Evolutionary conservation across 2,888 invertebrate species (phyloP), one percentile per base, ranked within the genome.

Genomic region (Epinotia nisella): DNA sequence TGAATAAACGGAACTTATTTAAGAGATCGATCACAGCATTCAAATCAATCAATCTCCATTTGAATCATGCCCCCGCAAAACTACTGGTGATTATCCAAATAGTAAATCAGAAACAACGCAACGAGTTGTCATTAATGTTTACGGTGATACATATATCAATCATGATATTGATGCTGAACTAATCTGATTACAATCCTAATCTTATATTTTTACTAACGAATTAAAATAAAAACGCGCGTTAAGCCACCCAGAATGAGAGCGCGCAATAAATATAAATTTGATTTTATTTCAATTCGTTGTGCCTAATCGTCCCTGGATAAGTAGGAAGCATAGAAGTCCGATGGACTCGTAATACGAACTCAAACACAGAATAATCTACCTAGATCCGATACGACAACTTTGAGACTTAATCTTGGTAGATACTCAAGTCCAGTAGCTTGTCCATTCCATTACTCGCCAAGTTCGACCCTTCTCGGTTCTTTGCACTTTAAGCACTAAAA

Each of bases 371-470:
- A 89, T 90, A 90, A 89, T 88, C 88, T 86, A 84, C 82, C 81
- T 77, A 80, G 78, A 80, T 79, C 82, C 88, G 85, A 91, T 91
- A 88, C 87, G 82, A 81, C 80, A 88, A 91, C 85, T 92, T 90
- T 76, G 82, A 82, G 87, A 87, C 85, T 91, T 90, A 89, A 91
- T 91, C 90, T 87, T 83, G 86, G 85, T 88, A 83, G 83, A 85
- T 89, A 89, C 87, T 83, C 78, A 76, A 83, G 83, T 81, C 79
- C 80, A 83, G 81, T 81, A 80, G 79, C 77, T 81, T 82, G 84
- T 84, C 83, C 83, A 82, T 84, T 85, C 81, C 80, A 81, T 83
- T 85, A 84, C 83, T 85, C 85, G 82, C 81, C 74, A 82, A 88
- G 85, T 86, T 87, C 74, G 82, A 79, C 82, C 79, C 78, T 79